These are phyloP conservation scores for Hololepta plana DNA, from an alignment of 2,888 invertebrate species.

Conservation along the genomic window DNA sequence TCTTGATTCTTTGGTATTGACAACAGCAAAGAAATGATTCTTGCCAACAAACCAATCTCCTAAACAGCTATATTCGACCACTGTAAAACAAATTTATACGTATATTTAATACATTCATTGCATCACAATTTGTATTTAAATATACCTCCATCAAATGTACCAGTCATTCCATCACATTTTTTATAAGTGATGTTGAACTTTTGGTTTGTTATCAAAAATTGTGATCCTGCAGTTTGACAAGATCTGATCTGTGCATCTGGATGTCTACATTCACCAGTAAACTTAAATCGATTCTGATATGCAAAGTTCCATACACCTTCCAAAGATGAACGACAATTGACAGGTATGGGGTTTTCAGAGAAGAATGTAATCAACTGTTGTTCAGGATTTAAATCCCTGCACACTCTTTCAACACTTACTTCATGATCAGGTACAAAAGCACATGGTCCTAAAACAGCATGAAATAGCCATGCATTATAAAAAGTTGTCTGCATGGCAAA, in stretches of 20 bases:
- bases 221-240: conserved; percentile 90
- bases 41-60: conserved; percentile 94
- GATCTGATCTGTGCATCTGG: conserved; percentile 80
- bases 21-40: conserved; percentile 94
- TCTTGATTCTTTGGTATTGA: conserved; percentile 88
- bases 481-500: too few relatives aligned
- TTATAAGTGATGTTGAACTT: conserved; percentile 92
- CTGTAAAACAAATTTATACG: conserved; percentile 19
- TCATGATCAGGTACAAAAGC: conserved; percentile 43
- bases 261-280: conserved; percentile 81
- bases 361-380: conserved; percentile 73
- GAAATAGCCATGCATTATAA: too few relatives aligned
- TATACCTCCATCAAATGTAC: conserved; percentile 69
- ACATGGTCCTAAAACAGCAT: conserved; percentile 46
- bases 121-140: conserved; percentile 2
- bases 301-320: conserved; percentile 96
- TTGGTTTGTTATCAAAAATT: conserved; percentile 90
- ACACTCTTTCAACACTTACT: conserved; percentile 61
- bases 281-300: conserved; percentile 61
- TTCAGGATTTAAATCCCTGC: conserved; percentile 52
- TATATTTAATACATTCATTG: conserved; percentile 3
- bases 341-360: conserved; percentile 75
- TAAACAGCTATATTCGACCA: conserved; percentile 81
- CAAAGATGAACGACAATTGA: conserved; percentile 80
- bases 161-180: conserved; percentile 76